Conservation (phyloP, 2,888 invertebrate genomes). For the Argyra leucocephala region DNA sequence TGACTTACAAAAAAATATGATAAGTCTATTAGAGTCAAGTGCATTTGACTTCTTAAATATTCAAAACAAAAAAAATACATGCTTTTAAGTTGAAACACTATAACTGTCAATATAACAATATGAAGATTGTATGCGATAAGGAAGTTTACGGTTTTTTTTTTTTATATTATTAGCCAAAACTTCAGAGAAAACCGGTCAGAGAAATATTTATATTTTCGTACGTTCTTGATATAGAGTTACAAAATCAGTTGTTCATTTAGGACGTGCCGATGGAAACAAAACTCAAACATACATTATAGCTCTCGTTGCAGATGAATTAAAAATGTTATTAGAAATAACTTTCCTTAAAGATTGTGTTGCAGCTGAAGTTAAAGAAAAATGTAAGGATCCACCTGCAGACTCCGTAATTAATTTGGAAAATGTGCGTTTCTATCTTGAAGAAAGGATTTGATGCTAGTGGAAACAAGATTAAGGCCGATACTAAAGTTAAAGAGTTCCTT, state of each 20-base stretch:
- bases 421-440: conserved; percentile 90
- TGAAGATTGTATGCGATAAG: too few relatives aligned
- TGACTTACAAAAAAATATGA: too few relatives aligned
- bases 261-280: conserved; percentile 86
- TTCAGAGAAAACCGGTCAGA: too few relatives aligned
- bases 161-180: too few relatives aligned
- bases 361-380: conserved; percentile 77
- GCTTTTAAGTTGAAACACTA: too few relatives aligned
- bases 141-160: too few relatives aligned
- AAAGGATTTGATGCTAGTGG: conserved; percentile 86
- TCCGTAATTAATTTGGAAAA: conserved; percentile 91
- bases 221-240: conserved; percentile 90
- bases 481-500: conserved; percentile 69
- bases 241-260: conserved; percentile 88
- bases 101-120: too few relatives aligned
- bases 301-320: conserved; percentile 86
- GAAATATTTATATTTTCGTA: too few relatives aligned
- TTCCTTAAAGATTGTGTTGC: conserved; percentile 91
- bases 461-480: conserved; percentile 87
- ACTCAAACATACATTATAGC: conserved; percentile 83
- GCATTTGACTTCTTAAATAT: too few relatives aligned
- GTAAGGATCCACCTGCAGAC: conserved; percentile 77
- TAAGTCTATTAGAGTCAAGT: too few relatives aligned
- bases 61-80: too few relatives aligned
- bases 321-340: conserved; percentile 60